Evolutionary conservation across 2,797 vertebrate species (phyloP), one percentile per base, ranked within the genome.

Genomic region (Argyrosomus regius): DNA sequence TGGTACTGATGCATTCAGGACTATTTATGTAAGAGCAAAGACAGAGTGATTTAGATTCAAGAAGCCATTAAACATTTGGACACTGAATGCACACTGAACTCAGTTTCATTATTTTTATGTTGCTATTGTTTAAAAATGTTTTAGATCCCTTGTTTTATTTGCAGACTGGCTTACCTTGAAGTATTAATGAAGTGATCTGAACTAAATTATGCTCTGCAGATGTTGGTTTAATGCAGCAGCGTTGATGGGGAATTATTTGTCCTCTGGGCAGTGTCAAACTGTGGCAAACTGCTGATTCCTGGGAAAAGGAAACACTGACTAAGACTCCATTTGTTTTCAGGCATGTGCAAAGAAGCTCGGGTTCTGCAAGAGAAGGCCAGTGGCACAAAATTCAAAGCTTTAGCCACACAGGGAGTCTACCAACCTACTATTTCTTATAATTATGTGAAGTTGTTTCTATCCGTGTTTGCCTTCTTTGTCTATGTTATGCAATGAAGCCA

Each of bases 401-500:
- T 14, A 62, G 74, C 74, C 78, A 66, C 80, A 76, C 71, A 59
- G 72, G 50, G 75, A 74, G 62, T 22, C 74, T 66, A 49, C 69
- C 39, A 9, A 60, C 71, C 24, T 8, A 64, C 64, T 52, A 63
- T 67, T 83, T 87, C 78, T 85, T 68, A 71, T 62, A 84, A 89
- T 88, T 84, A 88, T 41, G 31, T 83, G 59, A 86, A 72, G 7
- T 88, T 35, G 52, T 87, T 75, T 82, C 66, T 74, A 68, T 24
- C 11, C 41, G 17, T 77, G 77, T 85, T 87, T 81, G 65, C 68
- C 63, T 39, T 79, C 70, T 78, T 73, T 80, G 73, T 85, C 66
- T 41, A 3, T 69, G 57, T 92, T 92, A 91, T 88, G 84, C 58
- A 93, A 91, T 57, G 56, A 60, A 73, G 54, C 75, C 92, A 92